Evolutionary conservation across 2,888 invertebrate species (phyloP).

Genomic region (Leucophenga maculata): DNA sequence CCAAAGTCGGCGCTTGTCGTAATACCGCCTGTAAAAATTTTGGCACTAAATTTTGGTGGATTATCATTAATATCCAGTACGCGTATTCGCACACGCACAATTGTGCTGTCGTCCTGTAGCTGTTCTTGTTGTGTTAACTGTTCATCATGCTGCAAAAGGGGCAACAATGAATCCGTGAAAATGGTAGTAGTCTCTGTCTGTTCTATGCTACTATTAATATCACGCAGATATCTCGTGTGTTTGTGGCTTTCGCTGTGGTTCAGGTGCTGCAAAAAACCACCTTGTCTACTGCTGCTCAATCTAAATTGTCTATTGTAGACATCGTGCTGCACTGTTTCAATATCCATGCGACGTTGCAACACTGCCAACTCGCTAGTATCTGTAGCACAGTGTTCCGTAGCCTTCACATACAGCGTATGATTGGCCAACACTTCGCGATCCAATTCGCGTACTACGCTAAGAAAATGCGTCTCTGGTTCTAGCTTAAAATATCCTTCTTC

Average conservation of each 20-base stretch:
- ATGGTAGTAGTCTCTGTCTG: conserved; percentile 23
- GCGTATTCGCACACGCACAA: conserved; percentile 79
- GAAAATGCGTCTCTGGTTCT: conserved; percentile 80
- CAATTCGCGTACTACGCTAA: conserved; percentile 74
- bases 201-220: conserved; percentile 27
- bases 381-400: conserved; percentile 85
- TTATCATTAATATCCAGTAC: conserved; percentile 94
- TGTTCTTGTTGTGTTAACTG: not conserved
- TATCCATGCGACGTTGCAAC: conserved; percentile 43
- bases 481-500: conserved; percentile 81
- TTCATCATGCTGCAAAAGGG: not conserved
- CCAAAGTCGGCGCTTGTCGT: conserved; percentile 95
- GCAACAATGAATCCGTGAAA: conserved; percentile 40
- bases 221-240: conserved; percentile 57
- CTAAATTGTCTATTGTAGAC: conserved; percentile 37
- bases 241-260: conserved; percentile 56
- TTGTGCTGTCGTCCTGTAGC: conserved; percentile 76
- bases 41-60: conserved; percentile 84
- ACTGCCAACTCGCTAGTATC: conserved; percentile 21
- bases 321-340: conserved; percentile 33
- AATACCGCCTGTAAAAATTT: conserved; percentile 93
- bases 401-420: conserved; percentile 83
- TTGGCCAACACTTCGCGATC: conserved; percentile 82
- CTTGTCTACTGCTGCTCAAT: conserved; percentile 33
- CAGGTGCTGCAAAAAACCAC: conserved; percentile 36